Evolutionary conservation across 2,888 invertebrate species (phyloP).

Genomic region (Diadegma fenestrale): DNA sequence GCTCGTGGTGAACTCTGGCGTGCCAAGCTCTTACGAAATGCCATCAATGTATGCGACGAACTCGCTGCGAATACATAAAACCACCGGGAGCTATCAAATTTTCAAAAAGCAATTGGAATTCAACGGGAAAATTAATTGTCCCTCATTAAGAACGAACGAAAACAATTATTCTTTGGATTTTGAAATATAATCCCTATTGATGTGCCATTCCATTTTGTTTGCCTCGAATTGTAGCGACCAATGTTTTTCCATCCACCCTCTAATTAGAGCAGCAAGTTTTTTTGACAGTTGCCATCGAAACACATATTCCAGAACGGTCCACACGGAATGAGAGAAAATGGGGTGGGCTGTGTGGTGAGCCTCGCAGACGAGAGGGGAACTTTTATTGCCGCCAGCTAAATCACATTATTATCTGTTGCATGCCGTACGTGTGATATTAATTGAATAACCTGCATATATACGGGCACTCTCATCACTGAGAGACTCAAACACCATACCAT

Average conservation of each 20-base stretch:
- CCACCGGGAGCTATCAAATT: background rate
- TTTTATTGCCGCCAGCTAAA: conserved; percentile 19
- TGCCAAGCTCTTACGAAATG: conserved; percentile 38
- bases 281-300: background rate
- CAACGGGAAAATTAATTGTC: background rate
- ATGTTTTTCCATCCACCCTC: background rate
- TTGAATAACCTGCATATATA: conserved; percentile 4
- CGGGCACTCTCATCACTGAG: background rate
- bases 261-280: background rate
- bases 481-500: background rate
- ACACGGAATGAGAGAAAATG: background rate
- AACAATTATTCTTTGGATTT: background rate
- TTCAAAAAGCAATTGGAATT: background rate
- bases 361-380: background rate
- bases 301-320: background rate
- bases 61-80: conserved; percentile 12
- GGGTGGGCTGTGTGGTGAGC: background rate
- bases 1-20: conserved; percentile 58
- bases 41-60: conserved; percentile 19
- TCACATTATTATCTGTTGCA: conserved; percentile 19
- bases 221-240: background rate
- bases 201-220: background rate
- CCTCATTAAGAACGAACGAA: background rate
- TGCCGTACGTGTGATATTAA: background rate
- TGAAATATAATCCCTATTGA: background rate